Evolutionary conservation across 2,113 vertebrate species (phyloP), one percentile per base, ranked within the genome.

Genomic region (Colistium nudipinnis): DNA sequence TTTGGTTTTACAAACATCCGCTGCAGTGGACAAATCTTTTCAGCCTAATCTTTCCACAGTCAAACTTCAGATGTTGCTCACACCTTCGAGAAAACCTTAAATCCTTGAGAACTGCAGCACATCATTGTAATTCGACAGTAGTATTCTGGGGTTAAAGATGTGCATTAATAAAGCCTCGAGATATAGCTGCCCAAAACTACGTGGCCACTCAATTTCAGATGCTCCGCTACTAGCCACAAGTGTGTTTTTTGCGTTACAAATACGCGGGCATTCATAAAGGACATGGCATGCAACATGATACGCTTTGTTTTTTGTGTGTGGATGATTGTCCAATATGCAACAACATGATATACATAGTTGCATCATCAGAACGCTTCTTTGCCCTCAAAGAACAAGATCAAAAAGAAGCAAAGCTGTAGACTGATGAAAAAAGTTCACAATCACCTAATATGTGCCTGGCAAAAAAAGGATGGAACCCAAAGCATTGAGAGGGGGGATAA

Each of bases 391-490:
- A 61, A 52, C 62, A 20, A 45, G 44, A 56, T n/a, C 43, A 70
- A 30, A 39, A 68, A 25, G 22, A 13, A 61, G 31, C 3, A 35
- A 62, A 48, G 51, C 56, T 69, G 43, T 65, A 71, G 31, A 53
- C 43, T 24, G 53, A 56, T 73, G 76, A 48, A 78, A 67, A 30
- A 56, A 78, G 43, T 24, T 30, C 28, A 55, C 39, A 73, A 73
- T 60, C 56, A 53, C 47, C 47, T 71, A 74, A 49, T n/a, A 51
- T 54, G 53, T 28, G 16, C 25, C 49, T 70, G 64, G 20, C 67
- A 22, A 14, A 62, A 57, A 33, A 44, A 63, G 20, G 6, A 49
- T 19, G 52, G 16, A 55, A n/a, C 7, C 9, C 38, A 24, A 56
- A 13, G 19, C 24, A 48, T 47, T 54, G 8, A 0, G 4, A 10